A percentile compares a stretch with the other conserved stretches of the same genome.
These are phyloP conservation scores for Tenthredo scrophulariae DNA, from an alignment of 2,888 invertebrate genomes.

Conservation along the genomic window DNA sequence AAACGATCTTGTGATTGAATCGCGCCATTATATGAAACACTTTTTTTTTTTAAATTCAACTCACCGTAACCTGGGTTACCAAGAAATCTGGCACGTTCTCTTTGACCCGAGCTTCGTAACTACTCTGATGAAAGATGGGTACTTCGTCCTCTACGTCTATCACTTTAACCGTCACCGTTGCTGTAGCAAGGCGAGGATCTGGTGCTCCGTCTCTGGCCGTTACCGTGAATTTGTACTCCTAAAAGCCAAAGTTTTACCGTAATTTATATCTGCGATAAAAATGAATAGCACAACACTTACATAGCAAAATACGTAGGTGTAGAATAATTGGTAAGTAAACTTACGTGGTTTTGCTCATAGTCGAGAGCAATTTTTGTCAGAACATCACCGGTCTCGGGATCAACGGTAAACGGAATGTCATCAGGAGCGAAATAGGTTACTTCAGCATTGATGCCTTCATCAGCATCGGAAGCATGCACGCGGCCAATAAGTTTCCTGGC, in stretches of 20 bases:
- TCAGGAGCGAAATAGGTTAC: slow-evolving; percentile 90
- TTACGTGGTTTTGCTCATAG: slow-evolving; percentile 89
- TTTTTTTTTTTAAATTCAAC: slow-evolving; percentile 55
- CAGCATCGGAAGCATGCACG: slow-evolving; percentile 91
- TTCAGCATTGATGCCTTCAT: slow-evolving; percentile 91
- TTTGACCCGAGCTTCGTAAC: slow-evolving; percentile 90
- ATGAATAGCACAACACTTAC: neutral
- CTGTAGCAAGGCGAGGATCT: slow-evolving; percentile 91
- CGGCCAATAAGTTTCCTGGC: slow-evolving; percentile 83
- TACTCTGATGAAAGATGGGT: slow-evolving; percentile 86
- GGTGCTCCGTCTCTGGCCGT: slow-evolving; percentile 94
- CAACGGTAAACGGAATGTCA: slow-evolving; percentile 89
- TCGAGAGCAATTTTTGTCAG: slow-evolving; percentile 87
- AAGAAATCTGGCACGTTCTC: slow-evolving; percentile 91
- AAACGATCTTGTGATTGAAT: neutral
- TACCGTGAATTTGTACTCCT: slow-evolving; percentile 91
- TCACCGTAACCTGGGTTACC: slow-evolving; percentile 88
- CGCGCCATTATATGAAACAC: neutral
- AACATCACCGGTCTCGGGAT: slow-evolving; percentile 89
- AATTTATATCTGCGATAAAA: slow-evolving; percentile 23
- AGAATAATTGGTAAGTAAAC: slow-evolving; percentile 54
- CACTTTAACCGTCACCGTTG: slow-evolving; percentile 90
- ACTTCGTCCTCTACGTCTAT: slow-evolving; percentile 91
- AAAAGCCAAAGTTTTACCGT: slow-evolving; percentile 60
- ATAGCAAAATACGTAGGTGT: neutral